Conservation (phyloP, 2,797 vertebrate species). For the Myotis pilosus region DNA sequence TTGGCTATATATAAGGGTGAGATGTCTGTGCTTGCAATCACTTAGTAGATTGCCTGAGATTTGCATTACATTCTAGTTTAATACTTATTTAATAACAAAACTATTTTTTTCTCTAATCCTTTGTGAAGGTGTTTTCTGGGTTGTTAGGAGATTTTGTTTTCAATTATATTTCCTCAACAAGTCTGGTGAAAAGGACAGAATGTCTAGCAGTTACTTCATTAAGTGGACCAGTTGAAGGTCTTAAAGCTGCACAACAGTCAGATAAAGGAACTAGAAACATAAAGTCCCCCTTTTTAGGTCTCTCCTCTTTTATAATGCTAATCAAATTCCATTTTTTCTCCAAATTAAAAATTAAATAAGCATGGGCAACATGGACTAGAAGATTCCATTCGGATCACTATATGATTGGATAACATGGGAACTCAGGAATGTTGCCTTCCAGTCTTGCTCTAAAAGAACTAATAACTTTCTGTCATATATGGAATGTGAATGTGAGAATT, state of each 20-base stretch:
- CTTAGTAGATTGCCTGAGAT: not conserved
- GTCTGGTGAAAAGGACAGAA: not conserved
- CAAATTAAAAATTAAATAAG: not conserved
- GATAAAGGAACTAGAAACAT: not conserved
- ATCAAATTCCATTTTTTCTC: not conserved
- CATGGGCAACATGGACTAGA: not conserved
- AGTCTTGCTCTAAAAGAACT: not conserved
- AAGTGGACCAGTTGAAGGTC: not conserved
- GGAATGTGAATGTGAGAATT: not conserved
- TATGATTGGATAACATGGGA: not conserved
- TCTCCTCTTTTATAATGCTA: not conserved
- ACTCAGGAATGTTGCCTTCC: not conserved
- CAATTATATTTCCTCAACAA: not conserved
- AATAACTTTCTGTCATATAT: not conserved
- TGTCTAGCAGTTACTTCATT: not conserved
- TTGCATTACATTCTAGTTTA: not conserved
- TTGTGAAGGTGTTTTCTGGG: not conserved
- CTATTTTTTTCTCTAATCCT: not conserved
- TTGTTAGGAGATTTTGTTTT: not conserved
- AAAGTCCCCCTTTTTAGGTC: not conserved
- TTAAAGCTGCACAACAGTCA: not conserved
- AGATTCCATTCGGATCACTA: not conserved
- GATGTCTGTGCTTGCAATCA: not conserved
- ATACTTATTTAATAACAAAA: not conserved
- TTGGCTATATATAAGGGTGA: not conserved